Base-by-base conservation (phyloP, 2,113 vertebrate species). In the Crocuta crocuta region DNA sequence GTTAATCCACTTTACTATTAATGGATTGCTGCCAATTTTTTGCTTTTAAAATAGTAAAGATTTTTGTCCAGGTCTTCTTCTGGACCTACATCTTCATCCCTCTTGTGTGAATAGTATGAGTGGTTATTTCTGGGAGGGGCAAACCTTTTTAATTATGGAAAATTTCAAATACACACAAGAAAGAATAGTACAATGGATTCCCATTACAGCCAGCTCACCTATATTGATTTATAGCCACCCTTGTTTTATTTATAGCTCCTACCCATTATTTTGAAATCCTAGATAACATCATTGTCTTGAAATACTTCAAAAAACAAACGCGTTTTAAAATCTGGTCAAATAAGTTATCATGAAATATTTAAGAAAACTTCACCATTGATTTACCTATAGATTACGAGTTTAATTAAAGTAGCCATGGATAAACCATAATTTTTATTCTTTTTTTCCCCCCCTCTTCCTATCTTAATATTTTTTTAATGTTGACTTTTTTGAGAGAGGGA, bases 301-400 rank as follows among this genome's bases (percentile, higher is more conserved):
- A 86, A 81, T 68, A 90, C 16, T 55, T 85, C 66, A 90, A 68
- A 9, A 96, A 48, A 39, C 35, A 96, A 83, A 63, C n/a, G 31
- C 35, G 21, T 45, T 93, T 93, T 82, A n/a, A 33, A 89, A 78
- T 71, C 50, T 35, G 6, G 28, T 65, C 76, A 63, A n/a, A 61
- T 80, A 84, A 66, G 55, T 85, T 91, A 90, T 35, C 63, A 79
- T 21, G 4, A 92, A 55, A 48, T 50, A 61, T 1, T 85, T 4
- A 81, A 78, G 50, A 85, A 91, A 82, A 0, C 28, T 19, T 39
- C 24, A 85, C 1, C 19, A 50, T 0, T 83, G 93, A 92, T 50
- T 88, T 76, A 78, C 53, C 43, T 68, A 65, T 13, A 5, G 19
- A 79, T 63, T 61, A 92, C 53, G 39, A 91, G 35, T 83, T 66